These are phyloP conservation scores for Automeris io DNA, from an alignment of 2,888 invertebrate genomes.

Conservation along the genomic window DNA sequence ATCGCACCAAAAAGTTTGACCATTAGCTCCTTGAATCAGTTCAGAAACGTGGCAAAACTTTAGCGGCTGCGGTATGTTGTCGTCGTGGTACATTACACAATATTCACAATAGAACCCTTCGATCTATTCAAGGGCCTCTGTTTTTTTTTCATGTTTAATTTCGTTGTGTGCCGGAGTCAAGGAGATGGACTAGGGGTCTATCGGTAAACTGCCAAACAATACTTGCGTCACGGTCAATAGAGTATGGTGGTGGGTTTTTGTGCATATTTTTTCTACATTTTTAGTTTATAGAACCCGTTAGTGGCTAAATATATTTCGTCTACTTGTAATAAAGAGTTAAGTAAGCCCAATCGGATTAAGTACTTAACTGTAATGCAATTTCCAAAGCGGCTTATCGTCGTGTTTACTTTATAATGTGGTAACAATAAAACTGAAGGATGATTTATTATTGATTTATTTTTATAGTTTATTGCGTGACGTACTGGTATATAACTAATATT, in stretches of 20 bases:
- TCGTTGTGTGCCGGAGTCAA: slow-evolving; percentile 63
- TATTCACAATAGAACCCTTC: slow-evolving; percentile 68
- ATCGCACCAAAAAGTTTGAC: slow-evolving; percentile 25
- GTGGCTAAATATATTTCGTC: slow-evolving; percentile 40
- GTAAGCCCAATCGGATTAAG: slow-evolving; percentile 36
- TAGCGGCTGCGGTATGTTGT: slow-evolving; percentile 37
- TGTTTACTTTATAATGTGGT: too few relatives aligned
- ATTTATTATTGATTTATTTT: too few relatives aligned
- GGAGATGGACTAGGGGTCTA: slow-evolving; percentile 65
- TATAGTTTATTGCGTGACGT: too few relatives aligned
- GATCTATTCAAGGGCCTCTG: slow-evolving; percentile 61
- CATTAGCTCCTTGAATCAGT: slow-evolving; percentile 15
- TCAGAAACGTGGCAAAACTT: slow-evolving; percentile 29
- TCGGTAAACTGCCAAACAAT: slow-evolving; percentile 72
- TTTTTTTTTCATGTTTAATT: slow-evolving; percentile 60
- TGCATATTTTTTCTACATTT: slow-evolving; percentile 35
- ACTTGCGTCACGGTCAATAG: slow-evolving; percentile 74
- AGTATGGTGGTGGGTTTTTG: slow-evolving; percentile 50
- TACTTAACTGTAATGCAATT: slow-evolving; percentile 11
- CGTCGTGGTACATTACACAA: slow-evolving; percentile 73
- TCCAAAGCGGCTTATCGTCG: background rate
- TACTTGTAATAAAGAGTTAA: slow-evolving; percentile 40
- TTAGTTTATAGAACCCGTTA: slow-evolving; percentile 39
- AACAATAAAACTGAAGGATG: too few relatives aligned
- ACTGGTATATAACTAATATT: too few relatives aligned